A percentile compares a stretch with the other conserved stretches of the same genome.
Evolutionary conservation across 2,888 invertebrate genomes (phyloP).

Genomic region (Oscheius myriophilus): DNA sequence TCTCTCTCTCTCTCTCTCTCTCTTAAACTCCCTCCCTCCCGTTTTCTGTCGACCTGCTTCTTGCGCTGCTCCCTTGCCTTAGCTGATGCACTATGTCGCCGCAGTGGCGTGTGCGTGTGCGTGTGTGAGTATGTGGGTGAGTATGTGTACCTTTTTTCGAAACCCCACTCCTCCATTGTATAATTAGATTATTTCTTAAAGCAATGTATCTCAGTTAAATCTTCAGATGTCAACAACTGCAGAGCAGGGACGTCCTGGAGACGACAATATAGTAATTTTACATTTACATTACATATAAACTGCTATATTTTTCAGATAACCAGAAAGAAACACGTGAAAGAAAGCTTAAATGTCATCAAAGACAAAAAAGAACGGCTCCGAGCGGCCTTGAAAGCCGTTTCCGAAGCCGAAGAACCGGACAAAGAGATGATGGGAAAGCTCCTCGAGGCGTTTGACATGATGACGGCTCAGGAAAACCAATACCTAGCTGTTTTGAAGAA

Average conservation of each 20-base stretch:
- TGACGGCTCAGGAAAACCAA: constrained; percentile 61
- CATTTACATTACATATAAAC: background rate
- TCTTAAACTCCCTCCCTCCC: too few species aligned
- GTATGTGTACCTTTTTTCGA: too few species aligned
- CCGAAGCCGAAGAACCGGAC: constrained; percentile 44
- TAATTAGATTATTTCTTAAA: too few species aligned
- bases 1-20: too few species aligned
- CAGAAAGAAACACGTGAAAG: constrained; percentile 39
- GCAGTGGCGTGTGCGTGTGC: too few species aligned
- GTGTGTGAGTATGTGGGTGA: too few species aligned
- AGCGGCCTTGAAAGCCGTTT: constrained; percentile 35
- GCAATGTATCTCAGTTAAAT: background rate
- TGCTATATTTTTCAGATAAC: constrained; percentile 42
- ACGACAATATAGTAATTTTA: constrained; percentile 22
- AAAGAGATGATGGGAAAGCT: constrained; percentile 53
- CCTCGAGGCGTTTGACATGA: constrained; percentile 55
- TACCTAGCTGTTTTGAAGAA: constrained; percentile 58
- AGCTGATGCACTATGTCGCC: too few species aligned
- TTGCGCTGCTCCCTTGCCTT: too few species aligned
- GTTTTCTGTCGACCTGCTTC: too few species aligned
- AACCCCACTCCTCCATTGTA: too few species aligned
- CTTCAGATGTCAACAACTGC: constrained; percentile 7
- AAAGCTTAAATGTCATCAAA: constrained; percentile 48
- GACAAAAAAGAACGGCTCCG: constrained; percentile 46
- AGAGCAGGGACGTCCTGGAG: background rate